Evolutionary conservation across 2,113 vertebrate genomes (phyloP).

Genomic region (Melanocharis versteri): DNA sequence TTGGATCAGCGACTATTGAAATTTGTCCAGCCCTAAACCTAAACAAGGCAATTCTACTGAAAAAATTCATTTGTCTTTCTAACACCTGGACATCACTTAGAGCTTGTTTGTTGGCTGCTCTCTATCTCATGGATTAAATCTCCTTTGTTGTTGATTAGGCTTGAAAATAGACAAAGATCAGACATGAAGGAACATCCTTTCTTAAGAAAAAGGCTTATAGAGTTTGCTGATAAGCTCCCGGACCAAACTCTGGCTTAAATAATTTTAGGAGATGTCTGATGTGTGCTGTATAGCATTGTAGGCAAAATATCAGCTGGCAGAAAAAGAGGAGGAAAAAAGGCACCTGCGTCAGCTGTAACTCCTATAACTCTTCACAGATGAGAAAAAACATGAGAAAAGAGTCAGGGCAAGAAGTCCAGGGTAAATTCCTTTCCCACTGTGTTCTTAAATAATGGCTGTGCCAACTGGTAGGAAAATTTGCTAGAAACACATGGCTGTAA

Average conservation of each 20-base stretch:
- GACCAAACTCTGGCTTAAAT: not conserved
- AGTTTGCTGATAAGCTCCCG: not conserved
- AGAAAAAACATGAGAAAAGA: not conserved
- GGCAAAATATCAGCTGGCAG: not conserved
- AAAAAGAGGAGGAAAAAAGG: rapidly evolving
- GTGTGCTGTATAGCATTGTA: rapidly evolving
- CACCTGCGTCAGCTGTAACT: not conserved
- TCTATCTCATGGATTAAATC: not conserved
- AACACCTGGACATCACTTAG: not conserved
- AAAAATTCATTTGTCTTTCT: not conserved
- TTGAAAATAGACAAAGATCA: not conserved
- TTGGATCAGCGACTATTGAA: not conserved
- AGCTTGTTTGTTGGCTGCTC: not conserved
- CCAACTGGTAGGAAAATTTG: not conserved
- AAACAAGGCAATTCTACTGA: not conserved
- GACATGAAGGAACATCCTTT: not conserved
- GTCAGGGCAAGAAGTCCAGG: not conserved
- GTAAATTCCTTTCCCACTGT: rapidly evolving
- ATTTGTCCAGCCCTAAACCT: not conserved
- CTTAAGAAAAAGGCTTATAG: not conserved
- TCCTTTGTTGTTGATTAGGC: not conserved
- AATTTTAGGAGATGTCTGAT: not conserved
- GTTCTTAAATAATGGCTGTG: not conserved
- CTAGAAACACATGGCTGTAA: not conserved
- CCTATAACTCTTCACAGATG: not conserved